Evolutionary conservation across 2,113 vertebrate species (phyloP).

Genomic region (Glaucidium brasilianum): DNA sequence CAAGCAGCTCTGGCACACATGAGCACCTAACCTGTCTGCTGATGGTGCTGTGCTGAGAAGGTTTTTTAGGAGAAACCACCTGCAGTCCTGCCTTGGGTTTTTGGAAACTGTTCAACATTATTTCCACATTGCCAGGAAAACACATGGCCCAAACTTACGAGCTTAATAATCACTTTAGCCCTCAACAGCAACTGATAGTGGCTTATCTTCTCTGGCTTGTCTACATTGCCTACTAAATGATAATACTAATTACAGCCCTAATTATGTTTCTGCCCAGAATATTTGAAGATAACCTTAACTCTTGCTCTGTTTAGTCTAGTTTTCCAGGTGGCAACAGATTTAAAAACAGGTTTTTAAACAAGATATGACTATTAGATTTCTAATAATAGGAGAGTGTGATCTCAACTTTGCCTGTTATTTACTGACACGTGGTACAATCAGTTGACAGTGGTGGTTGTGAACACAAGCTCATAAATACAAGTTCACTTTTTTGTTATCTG

Average conservation of each 20-base stretch:
- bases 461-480: constrained; percentile 42
- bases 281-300: constrained; percentile 75
- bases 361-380: constrained; percentile 71
- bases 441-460: constrained; percentile 53
- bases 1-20: neutral
- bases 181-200: constrained; percentile 46
- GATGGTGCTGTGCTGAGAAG: neutral
- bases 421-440: constrained; percentile 31
- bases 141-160: constrained; percentile 32
- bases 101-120: constrained; percentile 28
- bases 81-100: neutral
- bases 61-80: constrained; percentile 28
- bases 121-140: constrained; percentile 39
- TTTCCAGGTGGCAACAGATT: constrained; percentile 79
- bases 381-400: constrained; percentile 70
- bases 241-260: constrained; percentile 70
- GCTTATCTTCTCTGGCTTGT: constrained; percentile 63
- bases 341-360: constrained; percentile 72
- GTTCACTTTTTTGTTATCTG: constrained; percentile 38
- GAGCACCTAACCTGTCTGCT: neutral
- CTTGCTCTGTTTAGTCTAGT: constrained; percentile 76
- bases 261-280: constrained; percentile 65
- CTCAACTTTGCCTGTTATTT: constrained; percentile 55
- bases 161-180: constrained; percentile 61
- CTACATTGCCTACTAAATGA: constrained; percentile 48